These are phyloP conservation scores for Globia sparganii DNA, from an alignment of 2,888 invertebrate species.

Conservation along the genomic window DNA sequence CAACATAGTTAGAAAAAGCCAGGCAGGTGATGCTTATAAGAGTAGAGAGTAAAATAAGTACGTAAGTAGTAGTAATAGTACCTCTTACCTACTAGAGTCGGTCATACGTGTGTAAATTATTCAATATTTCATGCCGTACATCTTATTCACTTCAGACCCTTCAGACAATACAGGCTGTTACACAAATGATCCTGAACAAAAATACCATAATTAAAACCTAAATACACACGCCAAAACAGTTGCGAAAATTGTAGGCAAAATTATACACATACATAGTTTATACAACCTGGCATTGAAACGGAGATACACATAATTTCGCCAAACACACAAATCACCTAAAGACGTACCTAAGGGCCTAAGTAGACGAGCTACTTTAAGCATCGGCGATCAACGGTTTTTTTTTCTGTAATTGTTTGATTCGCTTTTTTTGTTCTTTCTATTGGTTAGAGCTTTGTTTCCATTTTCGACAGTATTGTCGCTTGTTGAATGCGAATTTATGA, in stretches of 20 bases:
- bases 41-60: no score
- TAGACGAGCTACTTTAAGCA: conserved; percentile 21
- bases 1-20: background rate
- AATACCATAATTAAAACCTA: background rate
- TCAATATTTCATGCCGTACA: background rate
- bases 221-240: conserved; percentile 4
- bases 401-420: background rate
- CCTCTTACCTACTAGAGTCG: background rate
- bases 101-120: background rate
- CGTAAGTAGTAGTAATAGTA: no score
- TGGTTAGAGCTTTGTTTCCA: no score
- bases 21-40: background rate
- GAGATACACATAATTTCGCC: conserved; percentile 15
- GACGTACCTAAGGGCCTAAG: background rate
- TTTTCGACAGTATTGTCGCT: background rate
- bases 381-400: background rate
- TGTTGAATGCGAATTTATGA: background rate
- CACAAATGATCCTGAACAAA: conserved; percentile 4
- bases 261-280: conserved; percentile 18
- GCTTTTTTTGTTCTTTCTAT: no score
- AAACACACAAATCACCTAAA: conserved; percentile 10
- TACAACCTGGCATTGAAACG: conserved; percentile 34
- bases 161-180: background rate
- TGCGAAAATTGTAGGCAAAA: background rate
- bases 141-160: background rate